Base-by-base conservation (phyloP, 2,888 invertebrate species). In the Melanchra persicariae region DNA sequence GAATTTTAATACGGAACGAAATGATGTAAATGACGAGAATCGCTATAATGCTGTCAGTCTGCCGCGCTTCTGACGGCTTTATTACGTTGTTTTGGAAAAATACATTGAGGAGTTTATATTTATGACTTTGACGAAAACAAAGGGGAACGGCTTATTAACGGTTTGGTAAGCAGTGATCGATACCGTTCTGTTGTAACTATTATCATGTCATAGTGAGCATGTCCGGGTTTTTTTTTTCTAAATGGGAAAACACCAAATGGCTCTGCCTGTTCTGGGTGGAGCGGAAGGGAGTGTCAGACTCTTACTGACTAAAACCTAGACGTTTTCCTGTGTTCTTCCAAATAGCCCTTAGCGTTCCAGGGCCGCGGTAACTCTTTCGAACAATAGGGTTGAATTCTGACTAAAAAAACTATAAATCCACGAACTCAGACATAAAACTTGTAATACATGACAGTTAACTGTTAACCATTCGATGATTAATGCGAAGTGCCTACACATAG, bases 1-100 rank as follows among this genome's bases (percentile, higher is more conserved):
- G 83, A 76, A 85, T 83, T 76, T 78, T 70, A 85, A 85, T 72
- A 79, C 71, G 66, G 52, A 83, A 79, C 73, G 78, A 80, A 81
- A 80, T 79, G 63, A 83, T 83, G 72, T 82, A 75, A 77, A 79
- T 80, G 60, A 65, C 47, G 58, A 66, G 43, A 60, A 67, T 66
- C 55, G 62, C 66, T 40, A 67, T 81, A 73, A 79, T 60, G 68
- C 59, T 81, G 66, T 58, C 75, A 64, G 65, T 49, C 45, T 60
- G 75, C 75, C 61, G 52, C 45, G 30, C 6, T 70, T 75, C 12
- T 77, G 69, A 77, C 52, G 40, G 47, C 52, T 74, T 62, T 45
- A 54, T 65, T 52, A 66, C 26, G 51, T 26, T 62, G 40, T 62
- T 70, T 58, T 54, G 47, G 17, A 19, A 2, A 62, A 43, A 54